Base-by-base conservation (phyloP, 2,113 vertebrate genomes). In the Labeo rohita region DNA sequence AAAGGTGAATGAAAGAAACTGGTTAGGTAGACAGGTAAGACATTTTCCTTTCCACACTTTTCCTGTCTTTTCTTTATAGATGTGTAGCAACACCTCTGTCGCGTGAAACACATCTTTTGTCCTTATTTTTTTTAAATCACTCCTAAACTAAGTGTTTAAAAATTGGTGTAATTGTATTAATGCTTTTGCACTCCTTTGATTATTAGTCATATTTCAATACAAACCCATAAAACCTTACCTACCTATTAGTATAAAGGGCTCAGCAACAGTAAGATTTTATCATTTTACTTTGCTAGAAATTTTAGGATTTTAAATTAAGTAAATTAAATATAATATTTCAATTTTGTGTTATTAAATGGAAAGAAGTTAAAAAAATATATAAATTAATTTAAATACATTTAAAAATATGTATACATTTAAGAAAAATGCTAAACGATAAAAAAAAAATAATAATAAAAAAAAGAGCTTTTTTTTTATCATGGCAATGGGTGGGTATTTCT, bases 21-120 rank as follows among this genome's bases (percentile, higher is more conserved):
- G n/a, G 59, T 84, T 28, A 73, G 13, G n/a, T 49, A 49, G 39
- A 59, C 39, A 78, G 36, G 45, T 49, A 47, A 81, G 18, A 70
- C 45, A 66, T 28, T 43, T 80, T 28, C 11, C 12, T n/a, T 74
- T 74, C 45, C 10, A 49, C 11, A 47, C 8, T 13, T 21, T 21
- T 73, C 11, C 6, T 74, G 11, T 49, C n/a, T 74, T 74, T n/a
- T 6, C 10, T 13, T 75, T 36, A 36, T 34, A 68, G 34, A 12
- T 13, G 6, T 23, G 3, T 49, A 15, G 72, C 43, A 23, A 75
- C 9, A 28, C 11, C 45, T 23, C n/a, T 47, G 10, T 39, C 16
- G 2, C 28, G 28, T 28, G 28, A 28, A 28, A 2, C 36, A n/a
- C 21, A 12, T 68, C 12, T 74, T 74, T 21, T 13, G 72, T 47